Base-by-base conservation (phyloP, 2,113 vertebrate genomes). In the Tetraodon nigroviridis region DNA sequence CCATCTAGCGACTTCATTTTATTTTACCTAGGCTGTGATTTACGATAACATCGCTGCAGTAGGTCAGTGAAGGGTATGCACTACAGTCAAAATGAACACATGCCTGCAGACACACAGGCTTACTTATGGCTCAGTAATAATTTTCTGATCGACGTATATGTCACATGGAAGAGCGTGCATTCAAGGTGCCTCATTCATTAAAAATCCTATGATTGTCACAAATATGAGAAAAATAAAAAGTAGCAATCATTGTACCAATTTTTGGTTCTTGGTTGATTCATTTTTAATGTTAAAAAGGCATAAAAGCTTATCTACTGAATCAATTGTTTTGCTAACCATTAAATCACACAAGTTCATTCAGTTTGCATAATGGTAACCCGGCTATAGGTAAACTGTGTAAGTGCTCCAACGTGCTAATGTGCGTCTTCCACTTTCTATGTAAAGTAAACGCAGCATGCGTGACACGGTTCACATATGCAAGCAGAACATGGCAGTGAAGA, bases 31-130 rank as follows among this genome's bases (percentile, higher is more conserved):
- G 50, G 21, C 61, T 73, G 57, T 78, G 69, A 81, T 82, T 81
- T 82, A 86, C 82, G 70, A 76, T 81, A 78, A 49, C 41, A 18
- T 46, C 24, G 55, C 55, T 49, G 44, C 22, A 58, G 48, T 42
- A 76, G 57, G 63, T 65, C 67, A 59, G 51, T 64, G 75, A 85
- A 81, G 75, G 86, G 78, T 60, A 8, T 22, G 59, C 51, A 29
- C 44, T 16, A 32, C 16, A 59, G 59, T 48, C 61, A 27, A 69
- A 55, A 60, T 11, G 48, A 51, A 55, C 8, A 21, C 51, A 70
- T 12, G 27, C 18, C 40, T 55, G 57, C 15, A 57, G 55, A 69
- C 42, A 61, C 17, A 21, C 45, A 10, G 7, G 16, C 40, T 47
- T 47, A 70, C 17, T 53, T 51, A 16, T 46, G 52, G 13, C 2